A percentile compares a stretch with the other conserved stretches of the same genome.
Evolutionary conservation across 30 jellyfish, hydroid and myxozoan genomes (phyloP).

Genomic region (Chrysaora quinquecirrha): DNA sequence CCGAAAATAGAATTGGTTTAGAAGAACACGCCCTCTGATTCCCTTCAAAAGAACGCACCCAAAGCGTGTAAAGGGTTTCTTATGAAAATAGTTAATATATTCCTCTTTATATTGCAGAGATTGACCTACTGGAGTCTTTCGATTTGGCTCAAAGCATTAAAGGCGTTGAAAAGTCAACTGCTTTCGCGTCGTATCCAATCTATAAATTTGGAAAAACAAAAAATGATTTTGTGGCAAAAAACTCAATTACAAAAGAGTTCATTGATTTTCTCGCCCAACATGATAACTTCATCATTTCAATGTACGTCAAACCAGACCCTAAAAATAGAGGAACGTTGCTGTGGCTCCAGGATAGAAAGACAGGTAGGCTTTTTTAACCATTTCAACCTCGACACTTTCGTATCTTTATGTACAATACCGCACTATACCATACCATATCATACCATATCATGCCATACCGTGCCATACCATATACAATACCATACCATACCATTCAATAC

Average conservation of each 20-base stretch:
- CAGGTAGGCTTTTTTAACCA: conserved; percentile 43
- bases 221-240: conserved; percentile 51
- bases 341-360: conserved; percentile 76
- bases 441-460: too few species aligned
- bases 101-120: conserved; percentile 70
- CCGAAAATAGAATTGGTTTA: too few species aligned
- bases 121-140: conserved; percentile 81
- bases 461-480: too few species aligned
- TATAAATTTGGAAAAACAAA: conserved; percentile 60
- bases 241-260: conserved; percentile 63
- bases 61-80: too few species aligned
- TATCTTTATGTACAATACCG: background rate
- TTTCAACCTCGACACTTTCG: background rate
- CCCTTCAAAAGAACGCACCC: too few species aligned
- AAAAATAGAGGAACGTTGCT: conserved; percentile 80
- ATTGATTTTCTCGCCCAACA: conserved; percentile 59
- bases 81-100: too few species aligned
- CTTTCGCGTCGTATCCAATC: conserved; percentile 43
- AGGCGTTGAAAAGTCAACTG: conserved; percentile 61
- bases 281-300: conserved; percentile 71
- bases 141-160: conserved; percentile 58
- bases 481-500: too few species aligned
- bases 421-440: too few species aligned
- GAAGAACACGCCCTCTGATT: too few species aligned
- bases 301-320: conserved; percentile 77